These are phyloP conservation scores for Aplochiton taeniatus DNA, from an alignment of 2,797 vertebrate genomes.

Conservation along the genomic window DNA sequence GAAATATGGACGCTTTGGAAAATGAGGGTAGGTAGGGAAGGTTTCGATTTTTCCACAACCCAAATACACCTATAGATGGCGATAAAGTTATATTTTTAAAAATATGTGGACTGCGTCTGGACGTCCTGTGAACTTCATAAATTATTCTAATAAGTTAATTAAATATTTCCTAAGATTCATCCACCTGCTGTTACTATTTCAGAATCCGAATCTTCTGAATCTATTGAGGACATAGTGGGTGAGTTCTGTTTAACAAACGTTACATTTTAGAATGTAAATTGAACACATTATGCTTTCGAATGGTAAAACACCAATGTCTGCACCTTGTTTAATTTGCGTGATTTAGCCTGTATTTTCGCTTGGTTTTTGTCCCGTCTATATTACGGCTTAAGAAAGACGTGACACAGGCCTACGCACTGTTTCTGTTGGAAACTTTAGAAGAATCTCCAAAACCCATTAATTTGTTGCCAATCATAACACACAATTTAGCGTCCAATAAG, in stretches of 20 bases:
- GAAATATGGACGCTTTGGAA: conserved; percentile 32
- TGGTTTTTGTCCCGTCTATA: too few relatives aligned
- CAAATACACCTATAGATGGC: conserved; percentile 44
- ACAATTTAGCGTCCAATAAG: too few relatives aligned
- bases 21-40: conserved; percentile 56
- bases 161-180: background rate
- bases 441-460: too few relatives aligned
- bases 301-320: too few relatives aligned
- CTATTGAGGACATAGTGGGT: conserved; percentile 58
- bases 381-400: too few relatives aligned
- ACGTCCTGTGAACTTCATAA: background rate
- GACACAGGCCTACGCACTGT: too few relatives aligned
- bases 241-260: conserved; percentile 8
- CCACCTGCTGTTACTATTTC: background rate
- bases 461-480: too few relatives aligned
- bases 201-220: conserved; percentile 52
- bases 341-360: too few relatives aligned
- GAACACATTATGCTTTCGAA: background rate
- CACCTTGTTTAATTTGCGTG: too few relatives aligned
- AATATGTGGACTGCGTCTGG: background rate
- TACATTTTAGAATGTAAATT: background rate
- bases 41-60: conserved; percentile 1
- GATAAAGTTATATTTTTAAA: conserved; percentile 16
- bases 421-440: too few relatives aligned
- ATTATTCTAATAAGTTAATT: background rate